Evolutionary conservation across 1,140 invertebrate genomes (phyloP).

Genomic region (Formica exsecta): DNA sequence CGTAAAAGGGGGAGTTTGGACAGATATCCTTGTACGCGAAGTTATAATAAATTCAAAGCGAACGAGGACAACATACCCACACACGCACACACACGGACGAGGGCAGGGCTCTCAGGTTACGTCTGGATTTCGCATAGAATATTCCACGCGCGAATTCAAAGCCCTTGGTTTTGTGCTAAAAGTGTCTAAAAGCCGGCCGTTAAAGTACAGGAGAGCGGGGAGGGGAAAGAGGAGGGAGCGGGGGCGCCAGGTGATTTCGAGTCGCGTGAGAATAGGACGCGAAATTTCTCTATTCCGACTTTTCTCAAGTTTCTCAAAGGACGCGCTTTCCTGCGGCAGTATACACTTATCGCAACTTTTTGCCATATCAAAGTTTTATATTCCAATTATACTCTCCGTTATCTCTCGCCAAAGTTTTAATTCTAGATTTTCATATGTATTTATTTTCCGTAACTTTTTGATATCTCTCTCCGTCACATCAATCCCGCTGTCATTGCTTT

Average conservation of each 20-base stretch:
- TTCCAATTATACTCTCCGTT: background rate
- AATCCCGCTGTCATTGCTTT: background rate
- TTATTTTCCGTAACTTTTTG: background rate
- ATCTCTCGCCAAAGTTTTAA: slow-evolving; percentile 1
- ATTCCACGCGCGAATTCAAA: slow-evolving; percentile 71
- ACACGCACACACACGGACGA: background rate
- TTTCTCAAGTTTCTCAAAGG: slow-evolving; percentile 20
- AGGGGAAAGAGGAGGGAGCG: too few species aligned
- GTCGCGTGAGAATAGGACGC: slow-evolving; percentile 29
- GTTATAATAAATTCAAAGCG: slow-evolving; percentile 69
- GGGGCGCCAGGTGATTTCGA: slow-evolving; percentile 21
- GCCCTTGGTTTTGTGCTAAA: slow-evolving; percentile 39
- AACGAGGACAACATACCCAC: slow-evolving; percentile 21
- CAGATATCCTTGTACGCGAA: slow-evolving; percentile 47
- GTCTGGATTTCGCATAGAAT: slow-evolving; percentile 66
- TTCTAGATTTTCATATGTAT: background rate
- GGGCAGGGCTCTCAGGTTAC: slow-evolving; percentile 16
- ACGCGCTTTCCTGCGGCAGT: background rate
- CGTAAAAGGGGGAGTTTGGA: slow-evolving; percentile 19
- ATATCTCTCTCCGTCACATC: background rate
- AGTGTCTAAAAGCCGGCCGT: slow-evolving; percentile 49
- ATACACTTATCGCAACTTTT: slow-evolving; percentile 1
- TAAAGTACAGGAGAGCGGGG: background rate
- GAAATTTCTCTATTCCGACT: slow-evolving; percentile 15
- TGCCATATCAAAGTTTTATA: background rate